Base-by-base conservation (phyloP, 1,140 invertebrate genomes). In the Ruditapes philippinarum region DNA sequence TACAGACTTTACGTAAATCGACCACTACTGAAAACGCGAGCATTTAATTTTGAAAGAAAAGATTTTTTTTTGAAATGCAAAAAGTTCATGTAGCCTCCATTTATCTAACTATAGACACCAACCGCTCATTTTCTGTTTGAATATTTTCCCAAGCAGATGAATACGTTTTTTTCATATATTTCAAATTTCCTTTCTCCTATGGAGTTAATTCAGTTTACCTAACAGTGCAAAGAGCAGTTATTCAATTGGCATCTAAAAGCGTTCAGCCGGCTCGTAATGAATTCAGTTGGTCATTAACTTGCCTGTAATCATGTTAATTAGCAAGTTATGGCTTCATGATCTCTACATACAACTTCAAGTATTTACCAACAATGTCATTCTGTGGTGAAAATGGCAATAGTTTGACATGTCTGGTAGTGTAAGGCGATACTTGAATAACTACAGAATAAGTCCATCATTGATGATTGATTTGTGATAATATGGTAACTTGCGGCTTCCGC, bases 401-500 rank as follows among this genome's bases (percentile, higher is more conserved):
- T 38, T 19, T 70, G 65, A 70, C 65, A 70, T 36, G 14, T 31
- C 17, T 36, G 65, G n/a, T 70, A 70, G 4, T 38, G 65, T 70
- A 70, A 70, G 28, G 9, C 38, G 65, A 70, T 31, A 38, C 28
- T 22, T 70, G 33, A 70, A 70, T n/a, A n/a, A n/a, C n/a, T n/a
- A n/a, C n/a, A n/a, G n/a, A n/a, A n/a, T 70, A 28, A 38, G 28
- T 17, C 38, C 33, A 70, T 70, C 65, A 40, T 38, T 70, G 65
- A 7, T 70, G 65, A 70, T 70, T 70, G 65, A 70, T 70, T 70
- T 70, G 65, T 70, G 25, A 22, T n/a, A n/a, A n/a, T 19, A 11
- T 25, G 5, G 22, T 17, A 36, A 4, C 65, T 38, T 40, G 36
- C 33, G 22, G 65, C n/a, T n/a, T n/a, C 4, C 22, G 28, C 9